Conservation (phyloP, 2,888 invertebrate species). For the Carcina quercana region DNA sequence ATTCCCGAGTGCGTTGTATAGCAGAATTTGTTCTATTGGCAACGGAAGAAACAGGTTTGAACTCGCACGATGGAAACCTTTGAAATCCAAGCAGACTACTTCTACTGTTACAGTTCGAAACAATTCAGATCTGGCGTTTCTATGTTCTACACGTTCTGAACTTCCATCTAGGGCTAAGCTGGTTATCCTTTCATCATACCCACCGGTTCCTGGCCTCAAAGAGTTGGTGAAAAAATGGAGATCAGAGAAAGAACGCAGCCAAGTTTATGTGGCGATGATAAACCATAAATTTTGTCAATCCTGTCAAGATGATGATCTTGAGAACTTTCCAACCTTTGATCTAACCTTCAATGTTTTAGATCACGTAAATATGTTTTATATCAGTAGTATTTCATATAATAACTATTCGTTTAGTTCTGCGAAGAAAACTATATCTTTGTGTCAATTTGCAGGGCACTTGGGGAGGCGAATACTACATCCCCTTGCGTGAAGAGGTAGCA, state of each 20-base stretch:
- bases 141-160: slow-evolving; percentile 19
- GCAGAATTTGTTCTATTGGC: background rate
- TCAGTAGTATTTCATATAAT: background rate
- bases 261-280: slow-evolving; percentile 30
- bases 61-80: slow-evolving; percentile 25
- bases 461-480: slow-evolving; percentile 30
- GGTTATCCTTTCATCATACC: slow-evolving; percentile 26
- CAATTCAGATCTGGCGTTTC: slow-evolving; percentile 21
- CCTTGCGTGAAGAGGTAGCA: slow-evolving; percentile 10
- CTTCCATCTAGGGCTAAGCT: slow-evolving; percentile 25
- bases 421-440: too few relatives aligned
- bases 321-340: slow-evolving; percentile 30
- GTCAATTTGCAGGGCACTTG: slow-evolving; percentile 20
- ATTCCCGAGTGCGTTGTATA: slow-evolving; percentile 12
- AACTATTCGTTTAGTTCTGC: background rate
- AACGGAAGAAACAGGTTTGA: slow-evolving; percentile 6
- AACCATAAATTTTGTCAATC: too few relatives aligned
- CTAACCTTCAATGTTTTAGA: slow-evolving; percentile 28
- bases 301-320: slow-evolving; percentile 25
- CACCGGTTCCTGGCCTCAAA: slow-evolving; percentile 24
- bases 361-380: slow-evolving; percentile 22
- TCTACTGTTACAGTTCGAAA: slow-evolving; percentile 25
- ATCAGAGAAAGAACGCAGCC: slow-evolving; percentile 22
- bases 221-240: slow-evolving; percentile 29
- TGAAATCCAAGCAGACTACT: slow-evolving; percentile 14